Percentiles rank a stretch among this genome's conserved stretches.
Conservation (phyloP, 2,113 vertebrate genomes). For the Leptocoma aspasia region DNA sequence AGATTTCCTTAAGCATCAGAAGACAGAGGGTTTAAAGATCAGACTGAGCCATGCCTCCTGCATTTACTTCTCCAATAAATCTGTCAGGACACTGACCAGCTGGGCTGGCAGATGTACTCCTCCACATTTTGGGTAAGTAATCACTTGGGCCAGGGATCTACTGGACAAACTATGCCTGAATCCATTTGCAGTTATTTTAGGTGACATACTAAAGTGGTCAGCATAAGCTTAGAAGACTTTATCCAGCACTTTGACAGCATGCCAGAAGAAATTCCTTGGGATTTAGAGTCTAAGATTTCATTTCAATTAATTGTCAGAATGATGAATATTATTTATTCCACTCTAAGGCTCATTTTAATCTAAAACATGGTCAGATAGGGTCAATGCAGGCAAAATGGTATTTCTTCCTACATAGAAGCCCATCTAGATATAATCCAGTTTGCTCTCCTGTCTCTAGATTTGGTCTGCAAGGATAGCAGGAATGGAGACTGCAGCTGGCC, state of each 20-base stretch:
- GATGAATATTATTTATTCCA: constrained; percentile 5
- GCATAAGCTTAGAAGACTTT: background rate
- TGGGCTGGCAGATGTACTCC: background rate
- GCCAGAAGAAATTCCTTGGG: background rate
- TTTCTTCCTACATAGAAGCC: background rate
- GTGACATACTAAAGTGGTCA: background rate
- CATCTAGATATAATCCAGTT: background rate
- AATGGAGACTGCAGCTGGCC: background rate
- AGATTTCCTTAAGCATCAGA: background rate
- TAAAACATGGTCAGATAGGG: background rate
- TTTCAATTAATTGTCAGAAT: background rate
- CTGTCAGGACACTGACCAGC: background rate
- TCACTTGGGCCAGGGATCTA: background rate
- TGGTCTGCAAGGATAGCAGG: background rate
- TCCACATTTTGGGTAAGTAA: background rate
- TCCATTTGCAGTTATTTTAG: background rate
- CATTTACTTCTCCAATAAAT: background rate
- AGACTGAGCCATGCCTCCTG: background rate
- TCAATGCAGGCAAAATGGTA: background rate
- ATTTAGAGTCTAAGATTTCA: background rate
- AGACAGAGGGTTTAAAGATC: background rate
- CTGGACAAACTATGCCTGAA: background rate
- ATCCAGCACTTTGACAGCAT: background rate
- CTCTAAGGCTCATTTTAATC: background rate
- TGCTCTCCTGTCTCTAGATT: background rate